These are phyloP conservation scores for Sebastes reedi DNA, from an alignment of 2,797 vertebrate species.

Conservation along the genomic window DNA sequence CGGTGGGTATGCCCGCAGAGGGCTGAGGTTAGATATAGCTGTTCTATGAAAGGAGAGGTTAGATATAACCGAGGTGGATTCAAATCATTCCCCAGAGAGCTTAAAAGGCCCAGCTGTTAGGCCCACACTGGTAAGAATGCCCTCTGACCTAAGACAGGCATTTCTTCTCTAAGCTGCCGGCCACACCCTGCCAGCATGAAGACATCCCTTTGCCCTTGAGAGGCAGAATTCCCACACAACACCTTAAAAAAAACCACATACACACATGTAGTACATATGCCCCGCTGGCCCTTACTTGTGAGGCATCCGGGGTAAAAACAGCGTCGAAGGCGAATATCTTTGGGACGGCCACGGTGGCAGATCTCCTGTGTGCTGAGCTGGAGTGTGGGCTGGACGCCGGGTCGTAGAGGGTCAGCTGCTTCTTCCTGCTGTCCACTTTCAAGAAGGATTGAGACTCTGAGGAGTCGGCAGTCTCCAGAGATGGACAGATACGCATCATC, in stretches of 20 bases:
- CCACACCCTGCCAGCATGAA: slow-evolving; percentile 70
- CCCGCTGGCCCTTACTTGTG: slow-evolving; percentile 86
- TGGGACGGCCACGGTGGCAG: slow-evolving; percentile 86
- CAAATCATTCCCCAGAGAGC: slow-evolving; percentile 74
- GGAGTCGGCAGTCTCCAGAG: slow-evolving; percentile 85
- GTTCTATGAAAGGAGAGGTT: slow-evolving; percentile 71
- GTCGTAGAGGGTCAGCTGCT: slow-evolving; percentile 96
- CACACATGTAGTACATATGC: not conserved
- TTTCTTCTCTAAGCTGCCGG: slow-evolving; percentile 77
- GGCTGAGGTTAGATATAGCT: slow-evolving; percentile 75
- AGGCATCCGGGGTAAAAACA: slow-evolving; percentile 94
- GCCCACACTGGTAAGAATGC: slow-evolving; percentile 74
- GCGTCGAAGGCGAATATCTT: slow-evolving; percentile 98
- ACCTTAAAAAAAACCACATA: slow-evolving; percentile 26
- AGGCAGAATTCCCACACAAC: slow-evolving; percentile 29
- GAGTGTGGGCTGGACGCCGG: slow-evolving; percentile 84
- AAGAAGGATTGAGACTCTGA: slow-evolving; percentile 95
- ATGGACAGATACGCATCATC: slow-evolving; percentile 95
- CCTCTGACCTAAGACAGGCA: slow-evolving; percentile 74
- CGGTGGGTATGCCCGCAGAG: slow-evolving; percentile 47
- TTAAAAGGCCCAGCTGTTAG: slow-evolving; percentile 84
- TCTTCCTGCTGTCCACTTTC: slow-evolving; percentile 95
- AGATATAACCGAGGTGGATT: slow-evolving; percentile 78
- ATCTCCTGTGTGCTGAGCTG: slow-evolving; percentile 85
- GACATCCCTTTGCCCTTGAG: slow-evolving; percentile 71